Evolutionary conservation across 53 echinoderm and acorn worm species (phyloP).

Genomic region (Temnopleurus reevesii): DNA sequence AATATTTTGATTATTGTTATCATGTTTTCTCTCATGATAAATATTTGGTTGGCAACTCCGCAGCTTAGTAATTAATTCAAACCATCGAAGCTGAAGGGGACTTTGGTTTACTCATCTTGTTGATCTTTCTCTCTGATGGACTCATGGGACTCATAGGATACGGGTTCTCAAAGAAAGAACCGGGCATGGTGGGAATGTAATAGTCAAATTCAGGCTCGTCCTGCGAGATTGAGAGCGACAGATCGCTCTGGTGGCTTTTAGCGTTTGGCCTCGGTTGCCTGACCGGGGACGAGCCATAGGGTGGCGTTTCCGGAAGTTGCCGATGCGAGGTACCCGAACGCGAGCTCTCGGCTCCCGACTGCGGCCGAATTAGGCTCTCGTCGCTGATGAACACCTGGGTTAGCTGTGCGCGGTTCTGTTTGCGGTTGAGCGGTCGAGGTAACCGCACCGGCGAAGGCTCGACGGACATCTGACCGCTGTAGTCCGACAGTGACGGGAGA

Average conservation of each 20-base stretch:
- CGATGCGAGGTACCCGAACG: conserved; percentile 71
- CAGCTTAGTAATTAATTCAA: no score
- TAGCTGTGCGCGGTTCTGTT: conserved; percentile 73
- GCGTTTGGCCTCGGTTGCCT: conserved; percentile 17
- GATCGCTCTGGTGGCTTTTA: conserved; percentile 60
- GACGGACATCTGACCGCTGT: conserved; percentile 59
- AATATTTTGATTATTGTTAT: no score
- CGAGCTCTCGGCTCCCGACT: conserved; percentile 76
- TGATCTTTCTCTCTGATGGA: conserved; percentile 28
- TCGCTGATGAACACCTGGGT: conserved; percentile 96
- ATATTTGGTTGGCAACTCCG: no score
- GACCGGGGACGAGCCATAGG: conserved; percentile 73
- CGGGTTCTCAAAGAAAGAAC: conserved; percentile 82
- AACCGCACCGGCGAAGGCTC: conserved; percentile 79
- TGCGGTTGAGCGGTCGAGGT: conserved; percentile 73
- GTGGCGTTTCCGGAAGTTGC: conserved; percentile 78
- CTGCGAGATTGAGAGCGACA: conserved; percentile 72
- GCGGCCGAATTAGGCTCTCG: conserved; percentile 77
- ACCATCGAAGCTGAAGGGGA: conserved; percentile 46
- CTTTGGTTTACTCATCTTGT: conserved; percentile 48
- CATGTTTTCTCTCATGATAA: no score
- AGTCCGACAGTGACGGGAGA: conserved; percentile 28
- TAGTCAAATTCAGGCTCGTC: conserved; percentile 91
- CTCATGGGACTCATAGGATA: conserved; percentile 57
- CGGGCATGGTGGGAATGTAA: conserved; percentile 83